Percentiles rank a stretch among this genome's conserved stretches.
These are phyloP conservation scores for Parus major DNA, from an alignment of 2,113 vertebrate species.

Conservation along the genomic window DNA sequence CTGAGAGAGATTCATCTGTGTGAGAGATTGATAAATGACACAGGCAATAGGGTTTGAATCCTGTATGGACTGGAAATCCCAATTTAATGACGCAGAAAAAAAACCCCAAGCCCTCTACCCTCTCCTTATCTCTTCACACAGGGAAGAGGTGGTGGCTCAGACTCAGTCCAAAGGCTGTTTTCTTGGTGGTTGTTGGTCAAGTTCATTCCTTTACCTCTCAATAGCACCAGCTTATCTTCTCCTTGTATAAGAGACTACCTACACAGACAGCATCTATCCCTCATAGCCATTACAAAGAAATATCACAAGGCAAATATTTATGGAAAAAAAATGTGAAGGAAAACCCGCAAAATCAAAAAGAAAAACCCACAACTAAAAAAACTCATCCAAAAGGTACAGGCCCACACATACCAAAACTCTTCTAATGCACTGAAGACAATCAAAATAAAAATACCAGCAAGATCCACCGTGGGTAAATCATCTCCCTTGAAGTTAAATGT, in stretches of 20 bases:
- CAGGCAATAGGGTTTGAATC: background rate
- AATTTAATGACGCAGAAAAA: background rate
- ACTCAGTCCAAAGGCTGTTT: background rate
- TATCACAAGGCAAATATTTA: background rate
- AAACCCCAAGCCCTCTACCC: background rate
- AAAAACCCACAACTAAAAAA: background rate
- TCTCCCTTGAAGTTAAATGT: background rate
- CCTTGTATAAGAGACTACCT: background rate
- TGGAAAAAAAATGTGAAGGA: rapidly evolving
- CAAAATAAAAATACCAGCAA: background rate
- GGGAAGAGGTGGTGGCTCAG: background rate
- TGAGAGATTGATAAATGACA: background rate
- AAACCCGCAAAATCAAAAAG: background rate
- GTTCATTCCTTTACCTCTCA: background rate
- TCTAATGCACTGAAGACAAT: background rate
- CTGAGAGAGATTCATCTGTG: background rate
- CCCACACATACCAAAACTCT: background rate
- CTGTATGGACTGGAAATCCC: background rate
- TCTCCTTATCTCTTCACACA: background rate
- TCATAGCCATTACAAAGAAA: background rate
- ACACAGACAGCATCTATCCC: background rate
- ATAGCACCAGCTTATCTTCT: background rate
- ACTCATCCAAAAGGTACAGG: background rate
- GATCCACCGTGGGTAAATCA: background rate
- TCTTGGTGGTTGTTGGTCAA: background rate